Conservation (phyloP, 1,140 invertebrate species). For the Rhagoletis pomonella region DNA sequence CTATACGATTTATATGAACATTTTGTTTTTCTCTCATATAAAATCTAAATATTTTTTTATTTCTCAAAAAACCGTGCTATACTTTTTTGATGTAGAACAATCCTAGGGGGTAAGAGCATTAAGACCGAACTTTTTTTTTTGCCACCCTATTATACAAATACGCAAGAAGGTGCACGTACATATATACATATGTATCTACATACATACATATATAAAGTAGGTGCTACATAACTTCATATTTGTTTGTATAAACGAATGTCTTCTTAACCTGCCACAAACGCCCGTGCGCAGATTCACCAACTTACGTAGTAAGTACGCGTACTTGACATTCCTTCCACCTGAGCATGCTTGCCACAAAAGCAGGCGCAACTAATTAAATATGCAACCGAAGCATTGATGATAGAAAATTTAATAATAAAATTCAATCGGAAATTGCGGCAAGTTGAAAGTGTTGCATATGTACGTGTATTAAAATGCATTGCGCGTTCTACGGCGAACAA, state of each 20-base stretch:
- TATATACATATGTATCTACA: neutral
- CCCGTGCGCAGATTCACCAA: neutral
- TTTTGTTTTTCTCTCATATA: too few species aligned
- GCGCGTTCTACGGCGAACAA: conserved; percentile 16
- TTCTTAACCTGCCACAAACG: too few species aligned
- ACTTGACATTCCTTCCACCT: neutral
- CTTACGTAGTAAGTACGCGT: neutral
- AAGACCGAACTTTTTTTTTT: too few species aligned
- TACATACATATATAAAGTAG: too few species aligned
- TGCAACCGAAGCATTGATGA: conserved; percentile 4
- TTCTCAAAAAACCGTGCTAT: too few species aligned
- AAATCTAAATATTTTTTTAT: too few species aligned
- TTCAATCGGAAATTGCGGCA: conserved; percentile 26
- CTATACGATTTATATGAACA: too few species aligned
- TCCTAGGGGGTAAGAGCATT: too few species aligned
- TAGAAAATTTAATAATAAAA: conserved; percentile 21
- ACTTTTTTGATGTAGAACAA: too few species aligned
- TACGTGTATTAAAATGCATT: neutral
- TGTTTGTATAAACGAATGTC: too few species aligned
- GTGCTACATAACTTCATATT: too few species aligned
- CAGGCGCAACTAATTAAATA: conserved; percentile 7
- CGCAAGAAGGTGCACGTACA: neutral
- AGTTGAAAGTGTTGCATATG: conserved; percentile 36
- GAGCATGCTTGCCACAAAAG: conserved; percentile 6
- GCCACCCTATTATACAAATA: too few species aligned